A percentile compares a stretch with the other conserved stretches of the same genome.
Evolutionary conservation across 2,888 invertebrate species (phyloP).

Genomic region (Thera obeliscata): DNA sequence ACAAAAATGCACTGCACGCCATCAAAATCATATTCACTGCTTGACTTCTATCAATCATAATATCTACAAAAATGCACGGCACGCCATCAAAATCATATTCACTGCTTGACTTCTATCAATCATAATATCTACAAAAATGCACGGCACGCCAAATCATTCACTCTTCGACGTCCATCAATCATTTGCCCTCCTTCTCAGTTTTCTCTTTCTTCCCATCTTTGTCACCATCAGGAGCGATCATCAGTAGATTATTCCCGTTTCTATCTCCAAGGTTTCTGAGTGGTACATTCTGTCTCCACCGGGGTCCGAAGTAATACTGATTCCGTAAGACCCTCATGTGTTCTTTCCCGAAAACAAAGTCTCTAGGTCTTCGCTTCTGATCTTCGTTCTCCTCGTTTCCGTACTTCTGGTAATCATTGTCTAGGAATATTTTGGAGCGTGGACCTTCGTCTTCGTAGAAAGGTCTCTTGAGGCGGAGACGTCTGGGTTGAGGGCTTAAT

Average conservation of each 20-base stretch:
- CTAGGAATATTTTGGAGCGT: slow-evolving; percentile 58
- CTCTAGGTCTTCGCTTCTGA: slow-evolving; percentile 57
- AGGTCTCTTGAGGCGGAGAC: slow-evolving; percentile 67
- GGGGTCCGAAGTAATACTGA: slow-evolving; percentile 70
- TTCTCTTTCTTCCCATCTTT: slow-evolving; percentile 57
- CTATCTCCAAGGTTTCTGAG: slow-evolving; percentile 80
- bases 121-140: background rate
- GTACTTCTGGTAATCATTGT: slow-evolving; percentile 58
- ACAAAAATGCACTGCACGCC: too few relatives aligned
- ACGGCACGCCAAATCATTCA: background rate
- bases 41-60: too few relatives aligned
- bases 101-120: too few relatives aligned
- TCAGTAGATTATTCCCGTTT: slow-evolving; percentile 87
- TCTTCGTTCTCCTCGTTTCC: slow-evolving; percentile 78
- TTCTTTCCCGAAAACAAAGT: slow-evolving; percentile 69
- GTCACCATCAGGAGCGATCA: slow-evolving; percentile 85
- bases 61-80: too few relatives aligned
- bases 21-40: too few relatives aligned
- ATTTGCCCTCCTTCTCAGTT: slow-evolving; percentile 50
- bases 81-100: too few relatives aligned
- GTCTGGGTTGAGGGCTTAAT: slow-evolving; percentile 65
- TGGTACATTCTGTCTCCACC: slow-evolving; percentile 78
- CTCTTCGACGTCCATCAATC: background rate
- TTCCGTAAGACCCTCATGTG: slow-evolving; percentile 68
- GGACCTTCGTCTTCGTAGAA: slow-evolving; percentile 65